Evolutionary conservation across 2,797 vertebrate genomes (phyloP).

Genomic region (Artibeus jamaicensis): DNA sequence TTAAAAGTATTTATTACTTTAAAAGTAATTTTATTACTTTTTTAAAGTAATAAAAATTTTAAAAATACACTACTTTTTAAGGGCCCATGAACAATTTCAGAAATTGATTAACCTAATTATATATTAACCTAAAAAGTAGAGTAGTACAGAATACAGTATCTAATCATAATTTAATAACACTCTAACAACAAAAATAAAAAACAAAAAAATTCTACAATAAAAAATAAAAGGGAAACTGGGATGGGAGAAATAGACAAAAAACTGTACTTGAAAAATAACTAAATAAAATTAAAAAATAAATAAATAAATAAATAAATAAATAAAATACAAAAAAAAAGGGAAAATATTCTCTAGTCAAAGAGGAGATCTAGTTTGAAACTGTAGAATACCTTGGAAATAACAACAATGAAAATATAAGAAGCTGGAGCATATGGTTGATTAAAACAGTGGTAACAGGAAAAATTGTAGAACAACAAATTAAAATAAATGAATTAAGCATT

Average conservation of each 20-base stretch:
- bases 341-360: neutral
- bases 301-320: too few relatives aligned
- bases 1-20: too few relatives aligned
- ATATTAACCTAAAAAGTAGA: neutral
- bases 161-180: neutral
- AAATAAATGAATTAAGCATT: conserved; percentile 39
- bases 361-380: conserved; percentile 12
- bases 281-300: too few relatives aligned
- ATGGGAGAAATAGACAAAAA: too few relatives aligned
- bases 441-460: conserved; percentile 21
- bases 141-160: neutral
- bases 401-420: conserved; percentile 19
- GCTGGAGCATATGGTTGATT: neutral
- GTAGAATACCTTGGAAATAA: conserved; percentile 9
- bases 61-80: conserved; percentile 5
- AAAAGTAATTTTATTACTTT: too few relatives aligned
- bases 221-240: too few relatives aligned
- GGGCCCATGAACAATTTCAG: neutral
- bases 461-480: conserved; percentile 12
- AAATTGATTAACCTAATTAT: neutral
- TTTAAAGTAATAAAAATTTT: too few relatives aligned
- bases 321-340: neutral
- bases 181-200: neutral
- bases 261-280: too few relatives aligned
- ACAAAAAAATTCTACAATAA: too few relatives aligned